These are phyloP conservation scores for Heterocephalus glaber DNA, from an alignment of 2,113 vertebrate species.

Conservation along the genomic window DNA sequence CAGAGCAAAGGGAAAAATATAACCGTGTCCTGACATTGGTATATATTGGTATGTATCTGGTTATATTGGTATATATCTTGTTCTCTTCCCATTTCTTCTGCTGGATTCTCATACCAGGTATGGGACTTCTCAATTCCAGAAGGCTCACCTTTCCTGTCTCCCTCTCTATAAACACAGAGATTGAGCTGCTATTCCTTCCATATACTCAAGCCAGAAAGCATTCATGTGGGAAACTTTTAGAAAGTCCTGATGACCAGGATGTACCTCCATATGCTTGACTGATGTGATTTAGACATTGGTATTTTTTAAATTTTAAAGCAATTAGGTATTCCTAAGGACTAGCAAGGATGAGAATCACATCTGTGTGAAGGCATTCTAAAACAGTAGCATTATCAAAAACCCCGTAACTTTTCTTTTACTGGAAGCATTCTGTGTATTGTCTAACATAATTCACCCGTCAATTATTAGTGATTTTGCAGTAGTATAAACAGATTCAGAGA, in stretches of 20 bases:
- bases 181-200: background rate
- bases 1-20: background rate
- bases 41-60: no score
- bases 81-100: background rate
- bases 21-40: no score
- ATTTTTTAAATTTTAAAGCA: background rate
- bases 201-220: background rate
- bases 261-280: background rate
- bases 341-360: background rate
- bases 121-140: background rate
- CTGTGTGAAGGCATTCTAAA: background rate
- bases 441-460: background rate
- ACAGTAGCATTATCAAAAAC: background rate
- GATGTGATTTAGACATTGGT: background rate
- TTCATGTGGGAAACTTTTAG: background rate
- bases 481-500: background rate
- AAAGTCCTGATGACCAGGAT: background rate
- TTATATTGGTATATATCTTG: background rate
- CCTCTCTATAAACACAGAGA: rapidly evolving
- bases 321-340: background rate
- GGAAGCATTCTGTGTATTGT: background rate
- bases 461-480: background rate
- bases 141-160: background rate
- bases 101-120: background rate
- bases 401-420: background rate